Conservation (phyloP, 1,140 invertebrate species). For the Bombus confusus region DNA sequence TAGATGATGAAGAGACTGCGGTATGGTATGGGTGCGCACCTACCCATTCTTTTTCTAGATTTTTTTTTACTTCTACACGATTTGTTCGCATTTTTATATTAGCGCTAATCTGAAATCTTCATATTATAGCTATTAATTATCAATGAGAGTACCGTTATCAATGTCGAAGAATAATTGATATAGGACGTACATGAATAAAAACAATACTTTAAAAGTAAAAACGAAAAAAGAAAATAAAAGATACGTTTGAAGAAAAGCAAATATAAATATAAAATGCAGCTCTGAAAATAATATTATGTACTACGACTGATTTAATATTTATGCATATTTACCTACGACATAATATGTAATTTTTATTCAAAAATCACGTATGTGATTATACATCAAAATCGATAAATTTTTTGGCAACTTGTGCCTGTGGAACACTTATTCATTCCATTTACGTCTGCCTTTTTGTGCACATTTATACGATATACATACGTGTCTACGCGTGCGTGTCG, state of each 20-base stretch:
- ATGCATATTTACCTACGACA: background rate
- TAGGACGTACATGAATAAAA: background rate
- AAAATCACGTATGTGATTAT: constrained; percentile 48
- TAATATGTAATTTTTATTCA: constrained; percentile 42
- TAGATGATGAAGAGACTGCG: background rate
- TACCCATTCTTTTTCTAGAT: constrained; percentile 60
- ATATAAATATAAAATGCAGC: background rate
- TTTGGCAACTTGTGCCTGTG: constrained; percentile 83
- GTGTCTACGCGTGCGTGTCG: constrained; percentile 51
- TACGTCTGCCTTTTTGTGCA: constrained; percentile 57
- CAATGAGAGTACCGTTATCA: no score
- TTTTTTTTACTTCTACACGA: constrained; percentile 7
- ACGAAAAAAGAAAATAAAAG: background rate
- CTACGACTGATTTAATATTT: background rate
- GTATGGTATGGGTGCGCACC: constrained; percentile 79
- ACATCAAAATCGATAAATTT: constrained; percentile 57
- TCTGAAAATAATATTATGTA: background rate
- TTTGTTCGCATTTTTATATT: background rate
- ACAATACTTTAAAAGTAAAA: background rate
- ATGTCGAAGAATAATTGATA: background rate
- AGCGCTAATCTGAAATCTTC: background rate
- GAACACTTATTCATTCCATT: constrained; percentile 77
- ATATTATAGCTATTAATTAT: background rate
- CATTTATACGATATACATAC: background rate
- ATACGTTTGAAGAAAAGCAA: background rate